These are phyloP conservation scores for Circaetus gallicus DNA, from an alignment of 2,113 vertebrate species.

Conservation along the genomic window DNA sequence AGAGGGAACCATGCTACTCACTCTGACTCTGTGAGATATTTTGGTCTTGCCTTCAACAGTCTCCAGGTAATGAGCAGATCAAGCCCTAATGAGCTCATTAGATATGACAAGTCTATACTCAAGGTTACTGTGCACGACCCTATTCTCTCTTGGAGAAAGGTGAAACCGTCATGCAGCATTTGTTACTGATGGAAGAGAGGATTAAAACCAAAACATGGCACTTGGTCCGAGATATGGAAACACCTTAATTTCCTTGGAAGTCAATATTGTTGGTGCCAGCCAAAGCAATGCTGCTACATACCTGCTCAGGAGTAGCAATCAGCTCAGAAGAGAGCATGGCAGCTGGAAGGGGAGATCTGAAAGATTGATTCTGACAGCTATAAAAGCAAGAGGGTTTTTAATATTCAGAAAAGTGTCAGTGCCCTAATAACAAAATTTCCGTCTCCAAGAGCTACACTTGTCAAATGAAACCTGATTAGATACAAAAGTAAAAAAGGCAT, in stretches of 20 bases:
- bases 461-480: not conserved
- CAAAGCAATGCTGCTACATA: not conserved
- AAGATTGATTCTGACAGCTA: slow-evolving; percentile 14
- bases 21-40: not conserved
- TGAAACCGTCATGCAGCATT: not conserved
- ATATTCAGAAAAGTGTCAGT: slow-evolving; percentile 15
- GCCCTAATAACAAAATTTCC: not conserved
- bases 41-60: not conserved
- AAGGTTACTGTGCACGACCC: not conserved
- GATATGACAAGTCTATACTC: not conserved
- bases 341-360: not conserved
- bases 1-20: not conserved
- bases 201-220: not conserved
- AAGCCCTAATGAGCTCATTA: slow-evolving; percentile 26
- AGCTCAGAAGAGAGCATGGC: not conserved
- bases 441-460: not conserved
- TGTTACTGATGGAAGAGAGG: not conserved
- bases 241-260: not conserved
- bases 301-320: not conserved
- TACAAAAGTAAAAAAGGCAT: not conserved
- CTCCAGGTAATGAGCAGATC: slow-evolving; percentile 32
- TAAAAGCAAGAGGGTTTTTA: not conserved
- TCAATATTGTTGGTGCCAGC: not conserved
- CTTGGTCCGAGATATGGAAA: not conserved
- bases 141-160: not conserved